A percentile compares a stretch with the other conserved stretches of the same genome.
phyloP scores from a whole-genome alignment of 2,888 invertebrate species.

The Lasioglossum malachurum region DNA sequence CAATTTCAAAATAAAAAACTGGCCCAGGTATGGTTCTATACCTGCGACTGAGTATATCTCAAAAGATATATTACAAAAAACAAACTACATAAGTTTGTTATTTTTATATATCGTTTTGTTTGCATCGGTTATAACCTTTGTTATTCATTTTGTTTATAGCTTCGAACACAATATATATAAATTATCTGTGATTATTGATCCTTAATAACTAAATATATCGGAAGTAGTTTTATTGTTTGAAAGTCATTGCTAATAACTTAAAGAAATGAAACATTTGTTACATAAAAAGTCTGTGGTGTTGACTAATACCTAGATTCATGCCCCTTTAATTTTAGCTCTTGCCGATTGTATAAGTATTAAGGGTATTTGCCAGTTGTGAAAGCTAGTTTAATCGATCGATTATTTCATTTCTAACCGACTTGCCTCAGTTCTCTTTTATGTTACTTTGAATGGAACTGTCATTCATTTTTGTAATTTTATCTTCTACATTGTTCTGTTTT shows the following conservation, averaged over 20 bases:
- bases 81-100: neutral
- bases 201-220: neutral
- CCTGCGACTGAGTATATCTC: neutral
- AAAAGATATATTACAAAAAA: neutral
- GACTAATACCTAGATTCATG: constrained; percentile 9
- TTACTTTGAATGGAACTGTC: neutral
- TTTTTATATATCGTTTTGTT: neutral
- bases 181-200: neutral
- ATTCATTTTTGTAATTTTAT: neutral
- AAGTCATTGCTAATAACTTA: neutral
- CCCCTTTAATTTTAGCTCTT: constrained; percentile 2
- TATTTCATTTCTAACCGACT: neutral
- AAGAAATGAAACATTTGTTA: constrained; percentile 35
- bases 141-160: constrained; percentile 7
- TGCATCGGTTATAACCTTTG: neutral
- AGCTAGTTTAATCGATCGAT: neutral
- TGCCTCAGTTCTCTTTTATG: neutral
- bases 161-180: neutral
- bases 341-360: neutral
- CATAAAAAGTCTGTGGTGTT: neutral
- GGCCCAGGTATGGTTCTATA: constrained; percentile 89
- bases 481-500: neutral
- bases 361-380: neutral
- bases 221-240: neutral
- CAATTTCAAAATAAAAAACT: constrained; percentile 99